phyloP scores from a whole-genome alignment of 2,888 invertebrate genomes.

The Oligia latruncula region DNA sequence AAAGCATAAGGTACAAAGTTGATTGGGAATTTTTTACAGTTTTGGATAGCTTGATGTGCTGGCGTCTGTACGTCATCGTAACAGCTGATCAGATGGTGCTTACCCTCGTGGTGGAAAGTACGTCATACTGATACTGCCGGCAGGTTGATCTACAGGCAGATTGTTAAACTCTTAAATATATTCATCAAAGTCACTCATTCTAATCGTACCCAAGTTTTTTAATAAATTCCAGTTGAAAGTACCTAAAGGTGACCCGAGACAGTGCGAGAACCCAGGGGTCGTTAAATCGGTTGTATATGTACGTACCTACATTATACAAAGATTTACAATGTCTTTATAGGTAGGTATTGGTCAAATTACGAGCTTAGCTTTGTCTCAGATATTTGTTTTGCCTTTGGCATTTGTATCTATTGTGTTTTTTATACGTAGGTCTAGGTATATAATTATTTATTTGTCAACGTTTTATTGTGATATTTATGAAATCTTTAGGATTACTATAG shows the following conservation, averaged over 20 bases:
- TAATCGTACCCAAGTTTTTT: constrained; percentile 42
- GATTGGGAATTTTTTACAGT: too few species aligned
- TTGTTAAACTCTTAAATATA: constrained; percentile 7
- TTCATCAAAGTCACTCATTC: constrained; percentile 47
- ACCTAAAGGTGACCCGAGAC: constrained; percentile 55
- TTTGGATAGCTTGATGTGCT: too few species aligned
- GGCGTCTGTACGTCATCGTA: background rate
- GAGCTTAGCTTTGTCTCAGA: constrained; percentile 34
- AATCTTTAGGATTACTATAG: background rate
- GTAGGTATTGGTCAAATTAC: constrained; percentile 47
- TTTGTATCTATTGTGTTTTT: constrained; percentile 9
- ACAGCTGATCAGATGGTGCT: background rate
- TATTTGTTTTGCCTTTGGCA: constrained; percentile 24
- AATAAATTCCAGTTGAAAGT: constrained; percentile 50
- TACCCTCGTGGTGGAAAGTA: background rate
- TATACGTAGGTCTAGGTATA: background rate
- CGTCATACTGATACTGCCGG: constrained; percentile 3
- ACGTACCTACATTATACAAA: constrained; percentile 30
- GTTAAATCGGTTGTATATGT: constrained; percentile 26
- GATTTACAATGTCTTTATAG: constrained; percentile 32
- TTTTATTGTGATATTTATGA: background rate
- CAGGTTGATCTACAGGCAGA: background rate
- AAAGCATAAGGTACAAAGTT: too few species aligned
- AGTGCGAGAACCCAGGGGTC: constrained; percentile 45
- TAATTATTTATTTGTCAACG: background rate